Conservation (phyloP, 2,888 invertebrate genomes). For the Yponomeuta sedellus region DNA sequence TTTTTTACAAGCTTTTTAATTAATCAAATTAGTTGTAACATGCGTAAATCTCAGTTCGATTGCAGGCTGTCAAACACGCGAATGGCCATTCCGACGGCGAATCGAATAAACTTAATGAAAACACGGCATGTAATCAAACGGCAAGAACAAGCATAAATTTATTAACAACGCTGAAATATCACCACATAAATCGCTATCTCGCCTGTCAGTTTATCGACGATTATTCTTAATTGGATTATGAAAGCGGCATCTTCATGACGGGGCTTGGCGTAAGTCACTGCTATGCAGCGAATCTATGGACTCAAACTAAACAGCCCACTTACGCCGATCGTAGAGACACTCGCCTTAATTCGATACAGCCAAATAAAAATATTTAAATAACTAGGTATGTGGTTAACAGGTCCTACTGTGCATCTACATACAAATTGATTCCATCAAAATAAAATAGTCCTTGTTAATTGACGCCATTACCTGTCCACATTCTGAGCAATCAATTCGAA, state of each 20-base stretch:
- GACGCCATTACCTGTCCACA: neutral
- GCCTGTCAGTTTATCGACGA: conserved; percentile 75
- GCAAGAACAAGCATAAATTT: conserved; percentile 75
- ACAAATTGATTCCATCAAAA: neutral
- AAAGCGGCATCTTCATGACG: conserved; percentile 49
- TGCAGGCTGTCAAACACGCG: conserved; percentile 53
- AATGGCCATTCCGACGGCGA: conserved; percentile 43
- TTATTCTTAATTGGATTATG: conserved; percentile 77
- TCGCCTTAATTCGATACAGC: neutral
- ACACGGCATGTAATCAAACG: conserved; percentile 65
- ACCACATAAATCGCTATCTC: conserved; percentile 72
- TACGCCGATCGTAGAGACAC: too few species aligned
- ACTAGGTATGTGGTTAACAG: neutral
- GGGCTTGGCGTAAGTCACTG: conserved; percentile 28
- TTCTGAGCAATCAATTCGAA: neutral
- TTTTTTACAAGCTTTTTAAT: conserved; percentile 11
- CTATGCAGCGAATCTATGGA: neutral
- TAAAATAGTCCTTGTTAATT: neutral
- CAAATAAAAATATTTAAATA: neutral
- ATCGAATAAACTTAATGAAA: conserved; percentile 65
- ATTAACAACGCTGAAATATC: conserved; percentile 75
- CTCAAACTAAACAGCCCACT: neutral
- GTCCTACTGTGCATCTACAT: conserved; percentile 1
- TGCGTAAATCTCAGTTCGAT: conserved; percentile 48
- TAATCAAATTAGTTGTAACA: conserved; percentile 21